Base-by-base conservation (phyloP, 2,113 vertebrate genomes). In the Nesoenas mayeri region DNA sequence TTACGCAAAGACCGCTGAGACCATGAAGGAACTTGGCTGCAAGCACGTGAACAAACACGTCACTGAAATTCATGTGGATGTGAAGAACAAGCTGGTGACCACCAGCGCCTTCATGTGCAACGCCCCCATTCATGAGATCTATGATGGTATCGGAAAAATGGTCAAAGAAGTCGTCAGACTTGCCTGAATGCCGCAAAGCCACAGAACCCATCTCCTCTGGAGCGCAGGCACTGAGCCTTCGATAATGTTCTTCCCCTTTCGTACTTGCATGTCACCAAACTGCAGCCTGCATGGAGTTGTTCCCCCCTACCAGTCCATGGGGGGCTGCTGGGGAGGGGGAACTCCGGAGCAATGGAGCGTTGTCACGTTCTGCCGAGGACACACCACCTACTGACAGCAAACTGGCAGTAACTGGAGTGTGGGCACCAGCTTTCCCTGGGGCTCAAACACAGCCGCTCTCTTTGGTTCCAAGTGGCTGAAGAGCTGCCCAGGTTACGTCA, bases 71-170 rank as follows among this genome's bases (percentile, higher is more conserved):
- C 98, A 99, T 1, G 97, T 99, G 21, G 98, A 99, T 29, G 69
- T 44, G 26, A 98, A 98, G 82, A 98, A 99, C 88, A 99, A 98
- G 91, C 96, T 99, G 88, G 98, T 99, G 86, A 98, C 98, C 40
- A 98, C 98, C 48, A 97, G 97, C 9, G 99, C 98, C 36, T 99
- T 98, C 88, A 99, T 99, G 99, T 98, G 98, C 97, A 98, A 98
- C 1, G 98, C 98, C 70, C 97, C 98, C 4, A 16, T 98, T 36
- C 98, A 99, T 19, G 93, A 98, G 62, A 88, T 99, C 17, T 98
- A 95, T 47, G 98, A 99, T 42, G 99, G 98, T 69, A 71, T 99
- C 1, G 98, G 98, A 8, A 97, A 97, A 51, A 98, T 99, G 97
- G 97, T 99, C 28, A 89, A 73, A 65, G 98, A 98, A 66, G 98